Base-by-base conservation (phyloP, 2,113 vertebrate species). In the Xerus inauris region DNA sequence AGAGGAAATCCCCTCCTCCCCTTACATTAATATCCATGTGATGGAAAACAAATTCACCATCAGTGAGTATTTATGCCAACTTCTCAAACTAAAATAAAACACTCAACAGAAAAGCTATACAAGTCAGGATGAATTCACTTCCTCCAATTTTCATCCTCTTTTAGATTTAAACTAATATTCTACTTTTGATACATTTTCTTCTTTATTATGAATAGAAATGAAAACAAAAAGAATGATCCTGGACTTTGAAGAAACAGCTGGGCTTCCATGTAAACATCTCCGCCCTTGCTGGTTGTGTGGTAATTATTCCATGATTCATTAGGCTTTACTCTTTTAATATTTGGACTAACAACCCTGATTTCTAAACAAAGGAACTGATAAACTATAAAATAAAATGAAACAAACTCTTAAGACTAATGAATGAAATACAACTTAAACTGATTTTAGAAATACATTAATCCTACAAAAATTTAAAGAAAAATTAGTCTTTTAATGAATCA, bases 221-320 rank as follows among this genome's bases (percentile, higher is more conserved):
- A 87, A 90, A 95, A 54, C 47, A 95, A 83, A 87, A 85, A 94
- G 73, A 76, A 42, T 77, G 22, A 71, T 67, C 80, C n/a, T 94
- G 90, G 59, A 22, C 88, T 92, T 88, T 77, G 85, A 93, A 96
- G 93, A 75, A 94, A 69, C 72, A 92, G 91, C 75, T 94, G 88
- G 64, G 11, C 62, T 95, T 97, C 81, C 77, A 69, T 75, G 62
- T 88, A 83, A 57, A 92, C 2, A n/a, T 64, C 49, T 32, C 59
- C 76, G 82, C 45, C 64, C 79, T 69, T 54, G 12, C 38, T 83
- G 51, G 9, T 69, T 90, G 32, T 72, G 84, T 17, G 59, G 40
- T 30, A 51, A 32, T 76, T 42, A 57, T 67, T 64, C n/a, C 7
- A 3, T 42, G 47, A 82, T 72, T 96, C 95, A 86, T 87, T 49